These are phyloP conservation scores for Champsocephalus gunnari DNA, from an alignment of 2,797 vertebrate species.

Conservation along the genomic window DNA sequence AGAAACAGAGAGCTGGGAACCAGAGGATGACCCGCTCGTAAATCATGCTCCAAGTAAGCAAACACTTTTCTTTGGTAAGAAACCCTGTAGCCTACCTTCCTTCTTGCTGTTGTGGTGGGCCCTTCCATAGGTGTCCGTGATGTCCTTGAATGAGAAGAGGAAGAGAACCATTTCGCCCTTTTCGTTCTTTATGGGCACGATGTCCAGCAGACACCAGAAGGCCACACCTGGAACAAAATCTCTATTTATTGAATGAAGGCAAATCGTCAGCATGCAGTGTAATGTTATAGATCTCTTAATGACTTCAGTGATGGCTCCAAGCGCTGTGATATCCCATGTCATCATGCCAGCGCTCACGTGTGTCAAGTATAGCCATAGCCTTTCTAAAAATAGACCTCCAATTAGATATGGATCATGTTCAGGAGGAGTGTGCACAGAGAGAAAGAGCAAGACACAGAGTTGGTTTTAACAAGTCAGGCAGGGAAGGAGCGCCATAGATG, in stretches of 20 bases:
- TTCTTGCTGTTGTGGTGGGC: constrained; percentile 79
- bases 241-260: constrained; percentile 1
- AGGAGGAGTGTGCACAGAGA: constrained; percentile 28
- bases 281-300: constrained; percentile 14
- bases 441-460: constrained; percentile 37
- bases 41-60: constrained; percentile 60
- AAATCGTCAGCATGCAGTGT: constrained; percentile 5
- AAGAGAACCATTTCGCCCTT: constrained; percentile 97
- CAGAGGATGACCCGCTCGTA: constrained; percentile 43
- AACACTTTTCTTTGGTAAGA: constrained; percentile 29
- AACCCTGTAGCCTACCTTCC: constrained; percentile 81
- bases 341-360: constrained; percentile 26
- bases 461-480: constrained; percentile 56
- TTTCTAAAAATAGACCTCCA: constrained; percentile 59
- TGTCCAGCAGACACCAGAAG: constrained; percentile 96
- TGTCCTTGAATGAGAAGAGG: constrained; percentile 98
- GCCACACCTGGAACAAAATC: constrained; percentile 82
- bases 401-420: constrained; percentile 53
- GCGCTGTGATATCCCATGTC: constrained; percentile 24
- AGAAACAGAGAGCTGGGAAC: constrained; percentile 58
- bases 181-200: constrained; percentile 98
- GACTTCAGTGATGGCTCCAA: constrained; percentile 1
- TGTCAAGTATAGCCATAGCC: constrained; percentile 27
- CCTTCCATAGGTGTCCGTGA: constrained; percentile 88
- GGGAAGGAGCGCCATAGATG: constrained; percentile 44